phyloP scores from a whole-genome alignment of 2,888 invertebrate species.

The Aspidiotus rigidus region DNA sequence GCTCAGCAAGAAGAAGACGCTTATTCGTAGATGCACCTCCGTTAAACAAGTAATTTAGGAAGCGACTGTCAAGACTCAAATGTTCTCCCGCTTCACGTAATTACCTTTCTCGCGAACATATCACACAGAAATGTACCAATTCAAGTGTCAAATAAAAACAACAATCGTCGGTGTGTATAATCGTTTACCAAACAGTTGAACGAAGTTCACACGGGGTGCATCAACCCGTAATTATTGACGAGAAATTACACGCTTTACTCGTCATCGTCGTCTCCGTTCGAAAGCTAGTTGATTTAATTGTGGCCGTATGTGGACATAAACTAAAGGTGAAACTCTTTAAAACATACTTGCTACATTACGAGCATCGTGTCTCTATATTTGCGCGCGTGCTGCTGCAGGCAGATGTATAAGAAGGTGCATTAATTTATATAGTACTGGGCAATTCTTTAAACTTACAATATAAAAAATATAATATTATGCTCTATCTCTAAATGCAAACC shows the following conservation, averaged over 20 bases:
- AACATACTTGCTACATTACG: no score
- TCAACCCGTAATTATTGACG: neutral
- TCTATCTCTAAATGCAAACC: no score
- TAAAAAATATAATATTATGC: no score
- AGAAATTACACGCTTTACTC: constrained; percentile 10
- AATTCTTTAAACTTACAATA: no score
- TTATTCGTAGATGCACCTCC: neutral
- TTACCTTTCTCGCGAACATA: constrained; percentile 16
- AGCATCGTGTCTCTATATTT: no score
- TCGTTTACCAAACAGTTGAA: constrained; percentile 10
- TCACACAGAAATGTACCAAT: constrained; percentile 4
- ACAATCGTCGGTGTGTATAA: constrained; percentile 18
- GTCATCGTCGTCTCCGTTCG: constrained; percentile 2
- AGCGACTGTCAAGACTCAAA: constrained; percentile 22
- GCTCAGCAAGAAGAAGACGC: constrained; percentile 6
- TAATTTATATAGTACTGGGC: no score
- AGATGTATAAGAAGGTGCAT: no score
- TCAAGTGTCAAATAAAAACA: constrained; percentile 28
- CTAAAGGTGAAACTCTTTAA: neutral
- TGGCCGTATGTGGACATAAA: constrained; percentile 8
- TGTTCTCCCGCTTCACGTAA: constrained; percentile 9
- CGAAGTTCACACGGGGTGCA: constrained; percentile 3
- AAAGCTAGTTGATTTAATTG: constrained; percentile 7
- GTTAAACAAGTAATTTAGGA: constrained; percentile 17
- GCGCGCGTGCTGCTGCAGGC: no score